These are phyloP conservation scores for Anableps anableps DNA, from an alignment of 2,797 vertebrate species.

Conservation along the genomic window DNA sequence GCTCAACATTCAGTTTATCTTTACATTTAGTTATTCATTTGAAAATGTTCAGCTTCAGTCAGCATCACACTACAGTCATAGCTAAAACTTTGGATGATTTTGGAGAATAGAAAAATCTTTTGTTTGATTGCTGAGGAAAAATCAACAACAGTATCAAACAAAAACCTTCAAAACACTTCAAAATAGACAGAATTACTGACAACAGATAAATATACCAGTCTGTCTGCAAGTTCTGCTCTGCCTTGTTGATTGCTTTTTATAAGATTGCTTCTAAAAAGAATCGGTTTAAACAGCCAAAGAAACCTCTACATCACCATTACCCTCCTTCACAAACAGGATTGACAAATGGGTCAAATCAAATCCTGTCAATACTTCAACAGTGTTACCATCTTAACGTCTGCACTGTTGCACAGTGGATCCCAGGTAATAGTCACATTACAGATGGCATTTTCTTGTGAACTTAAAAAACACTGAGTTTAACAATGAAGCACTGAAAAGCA, in stretches of 20 bases:
- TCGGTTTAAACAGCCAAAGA: not conserved
- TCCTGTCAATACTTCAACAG: not conserved
- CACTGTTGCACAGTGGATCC: not conserved
- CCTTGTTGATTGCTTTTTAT: not conserved
- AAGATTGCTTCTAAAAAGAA: not conserved
- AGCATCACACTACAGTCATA: not conserved
- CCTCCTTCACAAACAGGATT: not conserved
- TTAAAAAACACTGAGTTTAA: conserved; percentile 42
- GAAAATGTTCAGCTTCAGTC: not conserved
- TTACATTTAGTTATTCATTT: not conserved
- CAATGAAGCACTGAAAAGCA: conserved; percentile 40
- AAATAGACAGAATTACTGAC: not conserved
- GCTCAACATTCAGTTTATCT: no score
- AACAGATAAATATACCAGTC: not conserved
- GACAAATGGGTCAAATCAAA: not conserved
- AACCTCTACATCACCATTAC: no score
- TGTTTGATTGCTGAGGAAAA: not conserved
- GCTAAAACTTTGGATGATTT: not conserved
- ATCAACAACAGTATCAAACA: not conserved
- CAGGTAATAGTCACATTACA: conserved; percentile 27
- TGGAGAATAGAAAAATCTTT: not conserved
- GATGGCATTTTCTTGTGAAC: conserved; percentile 28
- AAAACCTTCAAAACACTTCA: not conserved
- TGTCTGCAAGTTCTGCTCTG: not conserved
- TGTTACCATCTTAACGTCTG: not conserved